A percentile compares a stretch with the other conserved stretches of the same genome.
These are phyloP conservation scores for Heliothis peltigera DNA, from an alignment of 2,888 invertebrate species.

Conservation along the genomic window DNA sequence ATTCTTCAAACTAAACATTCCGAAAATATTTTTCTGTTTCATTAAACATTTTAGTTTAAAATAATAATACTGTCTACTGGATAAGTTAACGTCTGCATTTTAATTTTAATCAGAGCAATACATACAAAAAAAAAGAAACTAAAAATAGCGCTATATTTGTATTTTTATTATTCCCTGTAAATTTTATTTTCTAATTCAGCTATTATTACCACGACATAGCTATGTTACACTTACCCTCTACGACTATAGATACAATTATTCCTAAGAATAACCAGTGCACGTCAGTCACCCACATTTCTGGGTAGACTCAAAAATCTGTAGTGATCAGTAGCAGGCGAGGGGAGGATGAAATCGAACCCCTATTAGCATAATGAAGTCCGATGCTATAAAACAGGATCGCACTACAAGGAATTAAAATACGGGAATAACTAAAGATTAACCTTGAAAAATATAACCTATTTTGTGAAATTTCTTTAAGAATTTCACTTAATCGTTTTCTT, in stretches of 20 bases:
- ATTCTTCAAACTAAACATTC: conserved; percentile 8
- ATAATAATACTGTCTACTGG: conserved; percentile 4
- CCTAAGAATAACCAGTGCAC: neutral
- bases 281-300: conserved; percentile 27
- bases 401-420: conserved; percentile 55
- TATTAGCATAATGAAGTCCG: conserved; percentile 85
- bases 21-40: conserved; percentile 5
- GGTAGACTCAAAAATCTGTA: conserved; percentile 66
- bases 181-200: too few species aligned
- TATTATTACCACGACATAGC: neutral
- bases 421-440: conserved; percentile 21
- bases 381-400: conserved; percentile 79
- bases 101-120: neutral
- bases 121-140: too few species aligned
- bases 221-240: neutral
- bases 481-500: too few species aligned
- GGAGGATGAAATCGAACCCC: conserved; percentile 77
- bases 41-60: neutral
- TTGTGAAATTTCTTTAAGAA: too few species aligned
- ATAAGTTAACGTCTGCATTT: neutral
- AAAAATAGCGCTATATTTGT: too few species aligned
- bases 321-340: conserved; percentile 64
- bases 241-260: neutral
- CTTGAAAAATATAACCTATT: neutral
- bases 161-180: too few species aligned